A percentile compares a stretch with the other conserved stretches of the same genome.
Conservation (phyloP, 2,888 invertebrate genomes). For the Drosophila maculinotata region DNA sequence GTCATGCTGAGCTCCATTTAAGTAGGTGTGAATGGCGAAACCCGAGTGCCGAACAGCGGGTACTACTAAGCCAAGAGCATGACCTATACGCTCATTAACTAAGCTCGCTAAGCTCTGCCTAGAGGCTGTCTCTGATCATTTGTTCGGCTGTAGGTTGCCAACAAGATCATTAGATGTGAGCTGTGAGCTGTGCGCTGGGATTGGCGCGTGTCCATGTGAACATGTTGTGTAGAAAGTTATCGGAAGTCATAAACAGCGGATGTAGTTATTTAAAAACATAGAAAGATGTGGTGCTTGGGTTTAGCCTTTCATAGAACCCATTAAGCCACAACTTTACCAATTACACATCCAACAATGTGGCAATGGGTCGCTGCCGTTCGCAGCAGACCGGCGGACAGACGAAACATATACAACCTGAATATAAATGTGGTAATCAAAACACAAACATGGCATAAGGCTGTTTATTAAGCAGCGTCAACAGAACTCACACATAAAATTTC, state of each 20-base stretch:
- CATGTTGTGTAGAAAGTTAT: constrained; percentile 28
- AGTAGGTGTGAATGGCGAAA: constrained; percentile 59
- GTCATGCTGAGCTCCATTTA: constrained; percentile 48
- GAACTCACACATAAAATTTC: constrained; percentile 49
- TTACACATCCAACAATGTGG: constrained; percentile 7
- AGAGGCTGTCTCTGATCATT: constrained; percentile 40
- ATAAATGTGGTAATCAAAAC: constrained; percentile 67
- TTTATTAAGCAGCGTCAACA: constrained; percentile 44
- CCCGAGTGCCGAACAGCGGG: constrained; percentile 9
- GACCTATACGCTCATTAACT: constrained; percentile 68
- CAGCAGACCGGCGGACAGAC: constrained; percentile 3
- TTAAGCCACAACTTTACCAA: constrained; percentile 23
- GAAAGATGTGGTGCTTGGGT: not conserved
- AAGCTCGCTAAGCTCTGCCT: constrained; percentile 35
- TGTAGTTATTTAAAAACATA: constrained; percentile 4
- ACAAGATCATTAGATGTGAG: constrained; percentile 40
- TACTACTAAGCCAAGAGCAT: constrained; percentile 57
- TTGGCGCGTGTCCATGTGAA: constrained; percentile 45
- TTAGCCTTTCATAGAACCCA: constrained; percentile 32
- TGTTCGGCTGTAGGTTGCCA: constrained; percentile 15
- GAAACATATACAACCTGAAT: constrained; percentile 49
- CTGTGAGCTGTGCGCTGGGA: constrained; percentile 7
- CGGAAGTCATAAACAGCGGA: constrained; percentile 27
- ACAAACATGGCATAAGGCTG: constrained; percentile 54
- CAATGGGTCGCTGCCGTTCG: constrained; percentile 3